Evolutionary conservation across 2,888 invertebrate genomes (phyloP).

Genomic region (Bombylius discolor): DNA sequence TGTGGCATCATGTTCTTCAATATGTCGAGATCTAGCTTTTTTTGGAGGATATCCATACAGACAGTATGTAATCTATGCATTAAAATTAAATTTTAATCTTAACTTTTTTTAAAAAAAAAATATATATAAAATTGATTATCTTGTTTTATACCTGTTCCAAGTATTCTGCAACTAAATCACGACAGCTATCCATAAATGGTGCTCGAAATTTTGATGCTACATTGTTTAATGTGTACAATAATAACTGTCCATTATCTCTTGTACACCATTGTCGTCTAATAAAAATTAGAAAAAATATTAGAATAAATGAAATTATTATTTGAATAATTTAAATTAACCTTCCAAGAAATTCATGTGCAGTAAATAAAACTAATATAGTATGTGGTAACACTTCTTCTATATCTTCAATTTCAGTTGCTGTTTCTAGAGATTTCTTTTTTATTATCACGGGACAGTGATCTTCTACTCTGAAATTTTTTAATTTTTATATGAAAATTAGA

Average conservation of each 20-base stretch:
- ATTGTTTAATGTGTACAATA: constrained; percentile 64
- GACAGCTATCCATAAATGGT: constrained; percentile 47
- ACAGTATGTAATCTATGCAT: constrained; percentile 50
- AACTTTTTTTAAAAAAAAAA: constrained; percentile 35
- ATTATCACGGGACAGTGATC: constrained; percentile 48
- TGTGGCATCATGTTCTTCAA: constrained; percentile 51
- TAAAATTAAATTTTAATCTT: not conserved
- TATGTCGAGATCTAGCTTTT: constrained; percentile 41
- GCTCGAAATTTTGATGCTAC: constrained; percentile 56
- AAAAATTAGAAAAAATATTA: constrained; percentile 2
- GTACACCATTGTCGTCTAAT: constrained; percentile 63
- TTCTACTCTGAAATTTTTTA: constrained; percentile 42
- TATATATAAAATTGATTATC: not conserved
- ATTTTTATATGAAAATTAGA: no score
- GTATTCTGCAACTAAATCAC: constrained; percentile 59
- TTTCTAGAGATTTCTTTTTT: constrained; percentile 17
- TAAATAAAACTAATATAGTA: constrained; percentile 63
- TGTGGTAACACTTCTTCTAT: constrained; percentile 50
- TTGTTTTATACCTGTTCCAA: constrained; percentile 54
- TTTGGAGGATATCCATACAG: constrained; percentile 71
- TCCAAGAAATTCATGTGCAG: constrained; percentile 75
- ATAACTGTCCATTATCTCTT: constrained; percentile 58
- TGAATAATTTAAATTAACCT: constrained; percentile 26
- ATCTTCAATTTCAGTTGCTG: constrained; percentile 31
- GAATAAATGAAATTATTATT: not conserved